Evolutionary conservation across 2,888 invertebrate genomes (phyloP).

Genomic region (Drosophila buzzatii): DNA sequence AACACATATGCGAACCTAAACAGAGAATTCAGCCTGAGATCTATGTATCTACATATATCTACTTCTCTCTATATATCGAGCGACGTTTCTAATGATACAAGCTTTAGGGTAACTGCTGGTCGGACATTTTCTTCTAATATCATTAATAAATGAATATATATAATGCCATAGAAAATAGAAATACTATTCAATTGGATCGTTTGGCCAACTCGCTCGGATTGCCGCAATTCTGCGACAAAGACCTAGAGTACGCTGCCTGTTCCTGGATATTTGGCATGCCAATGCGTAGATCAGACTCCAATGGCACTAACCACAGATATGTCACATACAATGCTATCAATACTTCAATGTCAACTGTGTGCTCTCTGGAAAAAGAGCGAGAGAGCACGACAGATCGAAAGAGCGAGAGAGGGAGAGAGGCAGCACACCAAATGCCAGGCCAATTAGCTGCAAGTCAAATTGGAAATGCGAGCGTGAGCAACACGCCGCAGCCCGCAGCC

Average conservation of each 20-base stretch:
- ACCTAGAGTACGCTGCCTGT: background rate
- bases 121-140: background rate
- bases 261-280: constrained; percentile 35
- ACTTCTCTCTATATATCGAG: background rate
- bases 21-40: too few species aligned
- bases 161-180: background rate
- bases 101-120: background rate
- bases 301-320: constrained; percentile 19
- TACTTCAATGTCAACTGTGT: constrained; percentile 3
- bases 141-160: too few species aligned
- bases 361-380: constrained; percentile 2
- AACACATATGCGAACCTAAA: too few species aligned
- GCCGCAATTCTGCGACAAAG: constrained; percentile 21
- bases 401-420: background rate
- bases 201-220: constrained; percentile 25
- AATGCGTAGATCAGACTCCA: constrained; percentile 32
- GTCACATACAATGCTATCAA: constrained; percentile 12
- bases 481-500: background rate
- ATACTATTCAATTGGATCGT: constrained; percentile 3
- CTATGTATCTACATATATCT: background rate
- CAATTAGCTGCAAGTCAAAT: constrained; percentile 37
- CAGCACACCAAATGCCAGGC: constrained; percentile 7
- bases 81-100: background rate
- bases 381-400: background rate
- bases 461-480: constrained; percentile 31